phyloP scores from a whole-genome alignment of 2,113 vertebrate genomes.

The Rafetus swinhoei region DNA sequence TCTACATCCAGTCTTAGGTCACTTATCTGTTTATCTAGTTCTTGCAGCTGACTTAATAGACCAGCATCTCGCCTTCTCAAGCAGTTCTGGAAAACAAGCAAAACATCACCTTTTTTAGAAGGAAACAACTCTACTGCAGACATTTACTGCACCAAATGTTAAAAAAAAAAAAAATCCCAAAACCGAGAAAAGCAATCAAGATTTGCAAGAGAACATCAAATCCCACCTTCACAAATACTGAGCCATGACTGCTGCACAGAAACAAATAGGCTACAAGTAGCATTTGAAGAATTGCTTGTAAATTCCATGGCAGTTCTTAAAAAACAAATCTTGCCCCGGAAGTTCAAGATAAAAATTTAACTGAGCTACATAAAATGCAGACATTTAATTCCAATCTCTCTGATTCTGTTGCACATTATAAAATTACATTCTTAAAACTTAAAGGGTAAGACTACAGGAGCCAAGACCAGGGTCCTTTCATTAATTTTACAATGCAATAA shows the following conservation, averaged over 20 bases:
- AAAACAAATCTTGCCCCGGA: not conserved
- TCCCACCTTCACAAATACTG: no score
- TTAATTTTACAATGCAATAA: slow-evolving; percentile 49
- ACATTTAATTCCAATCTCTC: not conserved
- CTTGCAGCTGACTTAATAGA: slow-evolving; percentile 90
- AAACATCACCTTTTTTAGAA: not conserved
- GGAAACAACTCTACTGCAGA: no score
- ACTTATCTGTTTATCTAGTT: slow-evolving; percentile 93
- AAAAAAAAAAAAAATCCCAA: no score
- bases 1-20: slow-evolving; percentile 90
- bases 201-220: no score
- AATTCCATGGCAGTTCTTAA: not conserved
- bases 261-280: not conserved
- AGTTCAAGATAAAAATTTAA: not conserved
- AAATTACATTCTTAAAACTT: not conserved
- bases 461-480: slow-evolving; percentile 34
- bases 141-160: no score
- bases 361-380: not conserved
- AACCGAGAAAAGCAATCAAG: no score
- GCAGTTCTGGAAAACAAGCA: slow-evolving; percentile 85
- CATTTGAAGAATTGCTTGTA: not conserved
- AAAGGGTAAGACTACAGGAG: slow-evolving; percentile 39
- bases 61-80: slow-evolving; percentile 90
- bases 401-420: not conserved
- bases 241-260: not conserved